Percentiles rank a stretch among this genome's conserved stretches.
phyloP scores from a whole-genome alignment of 2,797 vertebrate genomes.

The Diplodus puntazzo region DNA sequence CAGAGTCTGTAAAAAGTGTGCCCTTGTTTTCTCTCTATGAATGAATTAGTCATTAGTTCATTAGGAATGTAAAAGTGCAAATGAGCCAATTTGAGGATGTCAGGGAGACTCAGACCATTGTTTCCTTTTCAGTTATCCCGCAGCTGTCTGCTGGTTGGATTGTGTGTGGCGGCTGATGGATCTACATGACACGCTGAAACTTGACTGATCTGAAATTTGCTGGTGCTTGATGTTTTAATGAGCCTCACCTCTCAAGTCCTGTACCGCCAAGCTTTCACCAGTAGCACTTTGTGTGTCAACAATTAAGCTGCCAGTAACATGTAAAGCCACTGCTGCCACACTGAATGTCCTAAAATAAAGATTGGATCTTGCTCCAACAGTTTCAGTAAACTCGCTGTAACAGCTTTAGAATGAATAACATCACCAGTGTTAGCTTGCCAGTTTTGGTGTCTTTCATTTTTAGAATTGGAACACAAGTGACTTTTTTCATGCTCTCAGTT shows the following conservation, averaged over 20 bases:
- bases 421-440: background rate
- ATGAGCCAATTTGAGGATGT: too few relatives aligned
- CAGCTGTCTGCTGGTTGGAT: background rate
- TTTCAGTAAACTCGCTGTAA: background rate
- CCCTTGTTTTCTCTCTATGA: too few relatives aligned
- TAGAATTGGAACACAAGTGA: too few relatives aligned
- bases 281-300: constrained; percentile 5
- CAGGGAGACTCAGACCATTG: background rate
- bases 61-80: too few relatives aligned
- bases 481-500: too few relatives aligned
- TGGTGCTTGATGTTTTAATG: constrained; percentile 8
- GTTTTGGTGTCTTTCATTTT: too few relatives aligned
- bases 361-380: background rate
- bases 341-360: background rate
- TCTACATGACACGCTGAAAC: background rate
- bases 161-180: background rate
- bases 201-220: background rate
- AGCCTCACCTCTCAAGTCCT: constrained; percentile 8
- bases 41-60: too few relatives aligned
- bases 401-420: constrained; percentile 8
- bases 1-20: background rate
- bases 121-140: background rate
- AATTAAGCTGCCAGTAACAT: constrained; percentile 19
- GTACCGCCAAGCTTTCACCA: constrained; percentile 18
- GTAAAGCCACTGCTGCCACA: background rate